phyloP scores from a whole-genome alignment of 2,888 invertebrate genomes.

The Leptinotarsa rubiginosa region DNA sequence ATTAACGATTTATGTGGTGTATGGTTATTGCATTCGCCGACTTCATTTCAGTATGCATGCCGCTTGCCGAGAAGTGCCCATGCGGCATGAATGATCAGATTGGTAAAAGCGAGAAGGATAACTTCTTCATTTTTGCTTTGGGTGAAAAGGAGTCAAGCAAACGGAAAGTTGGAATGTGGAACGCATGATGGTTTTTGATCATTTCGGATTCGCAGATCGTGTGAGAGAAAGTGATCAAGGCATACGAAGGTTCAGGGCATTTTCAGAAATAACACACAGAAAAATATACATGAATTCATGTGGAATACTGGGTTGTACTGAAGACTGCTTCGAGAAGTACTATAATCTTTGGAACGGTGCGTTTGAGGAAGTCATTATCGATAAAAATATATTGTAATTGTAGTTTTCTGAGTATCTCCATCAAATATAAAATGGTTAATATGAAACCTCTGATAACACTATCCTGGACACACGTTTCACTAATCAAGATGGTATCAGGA shows the following conservation, averaged over 20 bases:
- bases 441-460: too few species aligned
- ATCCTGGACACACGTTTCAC: too few species aligned
- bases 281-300: too few species aligned
- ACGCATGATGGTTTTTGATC: constrained; percentile 4
- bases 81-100: constrained; percentile 28
- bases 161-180: not conserved
- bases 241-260: not conserved
- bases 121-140: constrained; percentile 22
- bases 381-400: too few species aligned
- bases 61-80: constrained; percentile 23
- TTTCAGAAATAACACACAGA: too few species aligned
- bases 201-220: not conserved
- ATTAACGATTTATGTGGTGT: constrained; percentile 36
- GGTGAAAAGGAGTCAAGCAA: not conserved
- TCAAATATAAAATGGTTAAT: too few species aligned
- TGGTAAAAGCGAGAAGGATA: constrained; percentile 19
- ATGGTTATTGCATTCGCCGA: constrained; percentile 32
- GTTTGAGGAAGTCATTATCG: too few species aligned
- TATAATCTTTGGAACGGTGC: too few species aligned
- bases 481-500: too few species aligned
- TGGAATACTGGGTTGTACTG: too few species aligned
- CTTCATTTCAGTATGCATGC: constrained; percentile 29
- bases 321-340: too few species aligned
- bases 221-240: not conserved
- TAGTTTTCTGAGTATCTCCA: too few species aligned